Evolutionary conservation across 2,113 vertebrate species (phyloP).

Genomic region (Okapia johnstoni): DNA sequence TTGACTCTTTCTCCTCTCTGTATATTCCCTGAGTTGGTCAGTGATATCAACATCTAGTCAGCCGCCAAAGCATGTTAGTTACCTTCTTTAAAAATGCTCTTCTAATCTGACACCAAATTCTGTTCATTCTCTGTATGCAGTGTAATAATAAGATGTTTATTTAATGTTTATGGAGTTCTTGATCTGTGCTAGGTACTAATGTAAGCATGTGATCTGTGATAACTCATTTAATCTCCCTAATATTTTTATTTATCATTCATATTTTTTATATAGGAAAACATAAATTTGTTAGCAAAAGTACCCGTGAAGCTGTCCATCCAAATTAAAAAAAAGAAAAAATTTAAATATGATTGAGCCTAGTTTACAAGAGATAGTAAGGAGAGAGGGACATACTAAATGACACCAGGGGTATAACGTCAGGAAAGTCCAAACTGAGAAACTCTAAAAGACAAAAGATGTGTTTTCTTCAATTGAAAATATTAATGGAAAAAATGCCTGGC

Average conservation of each 20-base stretch:
- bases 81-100: background rate
- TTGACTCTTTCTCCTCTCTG: background rate
- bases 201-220: background rate
- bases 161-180: background rate
- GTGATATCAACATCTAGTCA: background rate
- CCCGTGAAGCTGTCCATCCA: background rate
- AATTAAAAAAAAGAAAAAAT: background rate
- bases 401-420: background rate
- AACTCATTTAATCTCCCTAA: background rate
- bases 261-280: background rate
- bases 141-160: background rate
- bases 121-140: background rate
- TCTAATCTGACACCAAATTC: slow-evolving; percentile 2
- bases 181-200: background rate
- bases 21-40: background rate
- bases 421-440: background rate
- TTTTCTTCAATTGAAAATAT: background rate
- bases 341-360: background rate
- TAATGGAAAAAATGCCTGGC: background rate
- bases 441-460: background rate
- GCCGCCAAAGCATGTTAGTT: background rate
- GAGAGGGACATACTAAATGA: background rate
- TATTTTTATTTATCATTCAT: background rate
- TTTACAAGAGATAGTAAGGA: background rate
- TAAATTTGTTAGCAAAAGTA: background rate